Evolutionary conservation across 1,140 invertebrate species (phyloP).

Genomic region (Brachionus angularis): DNA sequence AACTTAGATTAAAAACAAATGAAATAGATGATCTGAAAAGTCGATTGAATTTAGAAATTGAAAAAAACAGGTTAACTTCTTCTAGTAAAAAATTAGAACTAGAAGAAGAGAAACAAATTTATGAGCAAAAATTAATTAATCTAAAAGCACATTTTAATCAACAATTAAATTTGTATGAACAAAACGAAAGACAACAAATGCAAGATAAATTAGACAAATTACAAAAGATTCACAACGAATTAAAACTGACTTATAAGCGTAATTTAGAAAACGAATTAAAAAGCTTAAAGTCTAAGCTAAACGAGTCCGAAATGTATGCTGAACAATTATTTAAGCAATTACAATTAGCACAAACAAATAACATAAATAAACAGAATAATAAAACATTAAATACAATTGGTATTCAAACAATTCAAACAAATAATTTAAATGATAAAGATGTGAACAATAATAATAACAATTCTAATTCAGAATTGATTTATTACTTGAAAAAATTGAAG

Average conservation of each 20-base stretch:
- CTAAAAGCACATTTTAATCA: slow-evolving; percentile 38
- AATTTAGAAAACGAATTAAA: slow-evolving; percentile 27
- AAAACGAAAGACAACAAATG: slow-evolving; percentile 38
- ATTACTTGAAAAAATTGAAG: slow-evolving; percentile 34
- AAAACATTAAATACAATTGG: neutral
- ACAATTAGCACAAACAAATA: neutral
- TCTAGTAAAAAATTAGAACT: neutral
- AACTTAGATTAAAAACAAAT: neutral
- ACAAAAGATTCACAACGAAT: slow-evolving; percentile 39
- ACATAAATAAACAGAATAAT: neutral
- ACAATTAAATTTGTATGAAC: slow-evolving; percentile 30
- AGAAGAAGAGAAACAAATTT: slow-evolving; percentile 7
- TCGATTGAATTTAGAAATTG: neutral
- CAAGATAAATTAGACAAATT: slow-evolving; percentile 25
- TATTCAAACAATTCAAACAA: neutral
- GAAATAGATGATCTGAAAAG: slow-evolving; percentile 1
- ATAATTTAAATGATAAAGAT: neutral
- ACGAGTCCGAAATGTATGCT: slow-evolving; percentile 3
- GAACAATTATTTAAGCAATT: slow-evolving; percentile 7
- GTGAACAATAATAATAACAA: neutral
- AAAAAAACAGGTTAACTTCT: slow-evolving; percentile 5
- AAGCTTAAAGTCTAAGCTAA: neutral
- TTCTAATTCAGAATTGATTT: neutral
- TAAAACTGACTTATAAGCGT: slow-evolving; percentile 34
- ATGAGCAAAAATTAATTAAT: slow-evolving; percentile 24